Evolutionary conservation across 2,113 vertebrate species (phyloP).

Genomic region (Dipodomys merriami): DNA sequence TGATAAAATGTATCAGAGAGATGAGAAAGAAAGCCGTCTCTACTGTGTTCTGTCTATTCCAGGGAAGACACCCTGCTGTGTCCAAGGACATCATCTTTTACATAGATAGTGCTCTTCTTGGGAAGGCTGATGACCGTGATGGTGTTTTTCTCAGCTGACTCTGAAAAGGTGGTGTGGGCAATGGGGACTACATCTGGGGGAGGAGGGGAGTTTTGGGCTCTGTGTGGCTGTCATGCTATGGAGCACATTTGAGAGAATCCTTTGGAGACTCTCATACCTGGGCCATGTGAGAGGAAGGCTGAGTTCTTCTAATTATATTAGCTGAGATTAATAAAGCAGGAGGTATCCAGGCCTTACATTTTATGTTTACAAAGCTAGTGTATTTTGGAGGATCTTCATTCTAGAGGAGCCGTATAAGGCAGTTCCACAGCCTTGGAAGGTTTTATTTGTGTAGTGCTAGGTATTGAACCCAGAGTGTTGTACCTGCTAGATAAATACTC

Average conservation of each 20-base stretch:
- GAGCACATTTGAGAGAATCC: background rate
- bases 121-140: background rate
- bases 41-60: background rate
- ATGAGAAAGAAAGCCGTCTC: background rate
- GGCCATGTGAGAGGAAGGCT: background rate
- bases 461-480: too few species aligned
- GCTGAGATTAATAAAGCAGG: background rate
- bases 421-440: background rate
- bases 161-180: background rate
- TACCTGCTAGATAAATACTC: background rate
- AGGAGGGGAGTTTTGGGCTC: background rate
- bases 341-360: background rate
- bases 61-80: background rate
- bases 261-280: background rate
- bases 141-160: background rate
- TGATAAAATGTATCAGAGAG: background rate
- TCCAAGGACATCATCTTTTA: background rate
- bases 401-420: background rate
- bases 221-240: background rate
- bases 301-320: background rate
- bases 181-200: background rate
- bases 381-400: background rate
- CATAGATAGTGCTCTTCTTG: background rate
- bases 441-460: too few species aligned
- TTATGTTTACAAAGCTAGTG: background rate